Evolutionary conservation across 2,888 invertebrate species (phyloP).

Genomic region (Eupithecia vulgata): DNA sequence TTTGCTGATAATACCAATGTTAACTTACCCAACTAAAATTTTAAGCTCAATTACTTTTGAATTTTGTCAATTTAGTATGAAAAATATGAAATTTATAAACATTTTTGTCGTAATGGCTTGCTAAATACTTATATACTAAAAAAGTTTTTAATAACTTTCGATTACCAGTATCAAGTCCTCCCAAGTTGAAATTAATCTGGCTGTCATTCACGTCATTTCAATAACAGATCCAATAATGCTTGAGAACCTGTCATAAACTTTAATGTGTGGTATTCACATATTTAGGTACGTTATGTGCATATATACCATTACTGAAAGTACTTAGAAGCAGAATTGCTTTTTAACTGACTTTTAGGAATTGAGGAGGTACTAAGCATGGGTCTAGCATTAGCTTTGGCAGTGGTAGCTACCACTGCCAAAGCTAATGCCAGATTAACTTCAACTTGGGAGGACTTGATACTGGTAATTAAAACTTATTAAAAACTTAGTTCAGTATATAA

Average conservation of each 20-base stretch:
- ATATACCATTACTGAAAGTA: background rate
- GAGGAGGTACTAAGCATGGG: background rate
- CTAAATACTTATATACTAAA: background rate
- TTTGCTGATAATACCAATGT: background rate
- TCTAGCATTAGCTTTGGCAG: too few relatives aligned
- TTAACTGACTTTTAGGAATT: background rate
- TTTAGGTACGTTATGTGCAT: too few relatives aligned
- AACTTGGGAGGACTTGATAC: too few relatives aligned
- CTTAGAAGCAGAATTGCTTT: background rate
- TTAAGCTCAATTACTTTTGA: background rate
- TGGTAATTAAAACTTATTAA: too few relatives aligned
- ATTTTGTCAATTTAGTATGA: background rate
- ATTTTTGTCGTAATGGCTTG: background rate
- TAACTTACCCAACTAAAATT: background rate
- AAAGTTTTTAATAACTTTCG: background rate
- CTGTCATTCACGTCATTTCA: background rate
- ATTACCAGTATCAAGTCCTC: background rate
- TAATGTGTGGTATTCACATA: constrained; percentile 2
- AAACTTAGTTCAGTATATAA: too few relatives aligned
- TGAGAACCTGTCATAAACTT: constrained; percentile 1
- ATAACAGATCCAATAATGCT: constrained; percentile 2
- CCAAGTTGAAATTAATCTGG: constrained; percentile 1
- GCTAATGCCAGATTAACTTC: too few relatives aligned
- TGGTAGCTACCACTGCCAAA: too few relatives aligned
- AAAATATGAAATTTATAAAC: background rate